Conservation (phyloP, 2,797 vertebrate genomes). For the Labroides dimidiatus region DNA sequence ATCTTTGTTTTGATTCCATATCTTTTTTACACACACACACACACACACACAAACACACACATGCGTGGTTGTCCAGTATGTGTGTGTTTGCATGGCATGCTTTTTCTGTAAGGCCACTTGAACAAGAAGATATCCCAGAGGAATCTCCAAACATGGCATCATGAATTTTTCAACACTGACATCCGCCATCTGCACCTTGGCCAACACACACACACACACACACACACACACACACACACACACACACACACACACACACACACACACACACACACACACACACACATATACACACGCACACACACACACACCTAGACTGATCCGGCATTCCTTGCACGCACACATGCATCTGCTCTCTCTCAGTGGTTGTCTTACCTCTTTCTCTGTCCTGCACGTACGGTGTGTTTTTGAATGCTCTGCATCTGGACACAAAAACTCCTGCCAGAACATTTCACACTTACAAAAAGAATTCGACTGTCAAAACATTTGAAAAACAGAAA, state of each 20-base stretch:
- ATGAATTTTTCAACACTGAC: slow-evolving; percentile 84
- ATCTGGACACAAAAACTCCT: slow-evolving; percentile 63
- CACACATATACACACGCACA: slow-evolving; percentile 32
- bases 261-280: slow-evolving; percentile 28
- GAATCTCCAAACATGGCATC: slow-evolving; percentile 82
- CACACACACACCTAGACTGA: slow-evolving; percentile 17
- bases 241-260: slow-evolving; percentile 28
- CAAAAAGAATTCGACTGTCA: slow-evolving; percentile 64
- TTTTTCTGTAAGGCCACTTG: slow-evolving; percentile 74
- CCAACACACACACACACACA: slow-evolving; percentile 46
- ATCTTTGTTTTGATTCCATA: slow-evolving; percentile 33
- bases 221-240: slow-evolving; percentile 33
- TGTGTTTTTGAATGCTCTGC: slow-evolving; percentile 57
- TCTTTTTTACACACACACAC: slow-evolving; percentile 4
- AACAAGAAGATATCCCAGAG: slow-evolving; percentile 79
- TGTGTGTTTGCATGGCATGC: slow-evolving; percentile 15
- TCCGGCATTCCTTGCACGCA: slow-evolving; percentile 57
- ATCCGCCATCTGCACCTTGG: slow-evolving; percentile 77
- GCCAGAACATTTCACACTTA: slow-evolving; percentile 70
- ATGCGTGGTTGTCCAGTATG: not conserved
- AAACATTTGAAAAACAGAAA: slow-evolving; percentile 42
- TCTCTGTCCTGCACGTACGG: slow-evolving; percentile 21
- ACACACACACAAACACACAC: slow-evolving; percentile 1
- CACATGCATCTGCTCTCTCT: slow-evolving; percentile 63
- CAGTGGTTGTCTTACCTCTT: slow-evolving; percentile 58